Evolutionary conservation across 1,140 invertebrate genomes (phyloP).

Genomic region (Lethrus apterus): DNA sequence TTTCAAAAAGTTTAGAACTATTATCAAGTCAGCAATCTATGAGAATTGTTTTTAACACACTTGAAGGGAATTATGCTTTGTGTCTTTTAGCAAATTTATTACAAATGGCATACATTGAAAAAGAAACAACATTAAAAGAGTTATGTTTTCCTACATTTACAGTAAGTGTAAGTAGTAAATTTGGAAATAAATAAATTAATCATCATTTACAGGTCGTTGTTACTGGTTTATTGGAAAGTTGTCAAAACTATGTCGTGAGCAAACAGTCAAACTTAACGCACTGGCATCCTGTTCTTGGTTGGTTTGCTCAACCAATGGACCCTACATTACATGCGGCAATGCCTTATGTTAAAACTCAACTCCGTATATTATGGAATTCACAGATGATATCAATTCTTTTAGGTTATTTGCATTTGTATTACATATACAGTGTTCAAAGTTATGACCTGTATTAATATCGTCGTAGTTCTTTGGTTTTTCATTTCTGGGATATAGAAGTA

Average conservation of each 20-base stretch:
- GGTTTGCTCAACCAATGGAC: constrained; percentile 86
- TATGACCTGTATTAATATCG: too few species aligned
- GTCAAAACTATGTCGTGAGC: constrained; percentile 75
- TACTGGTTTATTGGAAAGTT: constrained; percentile 71
- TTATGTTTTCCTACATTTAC: constrained; percentile 64
- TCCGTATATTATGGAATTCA: constrained; percentile 77
- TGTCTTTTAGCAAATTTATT: constrained; percentile 73
- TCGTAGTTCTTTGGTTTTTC: too few species aligned
- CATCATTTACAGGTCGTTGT: constrained; percentile 59
- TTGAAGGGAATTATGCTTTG: constrained; percentile 83
- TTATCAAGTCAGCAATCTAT: constrained; percentile 75
- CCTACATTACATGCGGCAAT: constrained; percentile 75
- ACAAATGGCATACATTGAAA: constrained; percentile 68
- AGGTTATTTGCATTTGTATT: too few species aligned
- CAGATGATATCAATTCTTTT: constrained; percentile 44
- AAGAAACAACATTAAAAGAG: constrained; percentile 52
- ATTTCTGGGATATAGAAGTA: too few species aligned
- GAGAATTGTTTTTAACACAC: constrained; percentile 74
- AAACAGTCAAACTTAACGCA: constrained; percentile 87
- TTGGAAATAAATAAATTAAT: constrained; percentile 10
- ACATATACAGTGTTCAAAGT: too few species aligned
- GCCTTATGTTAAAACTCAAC: constrained; percentile 69
- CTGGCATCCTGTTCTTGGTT: constrained; percentile 97
- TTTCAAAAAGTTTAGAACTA: constrained; percentile 65
- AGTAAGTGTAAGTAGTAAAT: constrained; percentile 50